These are phyloP conservation scores for Tachysurus fulvidraco DNA, from an alignment of 2,113 vertebrate genomes.

Conservation along the genomic window DNA sequence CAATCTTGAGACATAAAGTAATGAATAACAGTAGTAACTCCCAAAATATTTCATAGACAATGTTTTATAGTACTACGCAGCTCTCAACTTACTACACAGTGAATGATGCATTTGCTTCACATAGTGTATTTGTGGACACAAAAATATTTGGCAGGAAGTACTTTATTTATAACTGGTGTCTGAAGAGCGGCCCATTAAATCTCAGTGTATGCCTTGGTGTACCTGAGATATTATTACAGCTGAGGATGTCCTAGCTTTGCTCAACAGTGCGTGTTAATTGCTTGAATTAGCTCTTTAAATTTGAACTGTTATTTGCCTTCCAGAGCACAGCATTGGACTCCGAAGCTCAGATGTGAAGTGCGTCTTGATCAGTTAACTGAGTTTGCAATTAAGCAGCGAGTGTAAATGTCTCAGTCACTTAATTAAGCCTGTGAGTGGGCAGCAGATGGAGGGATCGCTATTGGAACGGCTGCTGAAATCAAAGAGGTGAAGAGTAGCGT, in stretches of 20 bases:
- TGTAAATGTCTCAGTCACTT: conserved; percentile 48
- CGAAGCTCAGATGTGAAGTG: conserved; percentile 37
- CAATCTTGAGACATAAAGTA: neutral
- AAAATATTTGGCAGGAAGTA: conserved; percentile 7
- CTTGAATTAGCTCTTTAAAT: conserved; percentile 12
- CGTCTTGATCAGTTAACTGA: conserved; percentile 54
- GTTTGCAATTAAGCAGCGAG: conserved; percentile 17
- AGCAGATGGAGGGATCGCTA: conserved; percentile 54
- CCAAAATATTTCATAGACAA: neutral
- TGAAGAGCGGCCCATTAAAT: neutral
- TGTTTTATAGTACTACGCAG: neutral
- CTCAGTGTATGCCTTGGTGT: neutral
- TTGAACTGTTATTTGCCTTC: conserved; percentile 59
- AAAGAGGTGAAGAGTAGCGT: conserved; percentile 36
- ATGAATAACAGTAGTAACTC: neutral
- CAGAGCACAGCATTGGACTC: conserved; percentile 47
- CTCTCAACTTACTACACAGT: neutral
- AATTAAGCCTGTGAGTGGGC: conserved; percentile 61
- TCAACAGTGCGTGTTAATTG: conserved; percentile 20
- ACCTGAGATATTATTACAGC: conserved; percentile 21
- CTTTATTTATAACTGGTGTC: conserved; percentile 17
- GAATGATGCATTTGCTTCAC: neutral
- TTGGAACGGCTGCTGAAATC: conserved; percentile 44
- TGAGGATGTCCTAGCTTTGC: conserved; percentile 15
- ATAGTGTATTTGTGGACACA: neutral